These are phyloP conservation scores for Balanococcus diminutus DNA, from an alignment of 2,888 invertebrate genomes.

Conservation along the genomic window DNA sequence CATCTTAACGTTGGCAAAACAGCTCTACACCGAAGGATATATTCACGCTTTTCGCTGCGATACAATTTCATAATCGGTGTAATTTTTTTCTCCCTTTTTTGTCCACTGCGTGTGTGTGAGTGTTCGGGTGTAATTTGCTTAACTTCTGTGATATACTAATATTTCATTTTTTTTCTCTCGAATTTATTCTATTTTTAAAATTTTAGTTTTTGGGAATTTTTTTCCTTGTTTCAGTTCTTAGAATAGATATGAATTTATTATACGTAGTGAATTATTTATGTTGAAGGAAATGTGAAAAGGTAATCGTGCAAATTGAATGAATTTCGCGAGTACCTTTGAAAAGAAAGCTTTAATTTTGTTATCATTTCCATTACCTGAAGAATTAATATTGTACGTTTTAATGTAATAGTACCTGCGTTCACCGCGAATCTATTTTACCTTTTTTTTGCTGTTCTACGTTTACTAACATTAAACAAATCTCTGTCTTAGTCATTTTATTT, in stretches of 20 bases:
- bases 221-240: neutral
- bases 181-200: neutral
- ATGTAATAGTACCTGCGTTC: neutral
- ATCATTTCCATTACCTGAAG: neutral
- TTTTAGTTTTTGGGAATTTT: neutral
- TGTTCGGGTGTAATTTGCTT: conserved; percentile 2
- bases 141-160: conserved; percentile 11
- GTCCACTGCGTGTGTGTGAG: neutral
- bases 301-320: neutral
- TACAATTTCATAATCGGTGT: neutral
- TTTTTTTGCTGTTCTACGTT: neutral
- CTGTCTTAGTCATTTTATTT: conserved; percentile 10
- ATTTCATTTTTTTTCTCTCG: neutral
- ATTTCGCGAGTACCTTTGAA: neutral
- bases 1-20: conserved; percentile 63
- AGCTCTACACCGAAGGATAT: conserved; percentile 63
- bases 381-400: neutral
- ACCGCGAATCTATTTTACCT: neutral
- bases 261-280: neutral
- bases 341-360: conserved; percentile 17
- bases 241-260: neutral
- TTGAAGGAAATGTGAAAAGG: neutral
- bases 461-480: neutral
- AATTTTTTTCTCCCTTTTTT: neutral
- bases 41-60: conserved; percentile 56